Percentiles rank a stretch among this genome's conserved stretches.
phyloP scores from a whole-genome alignment of 2,888 invertebrate species.

The Polydrusus tereticollis region DNA sequence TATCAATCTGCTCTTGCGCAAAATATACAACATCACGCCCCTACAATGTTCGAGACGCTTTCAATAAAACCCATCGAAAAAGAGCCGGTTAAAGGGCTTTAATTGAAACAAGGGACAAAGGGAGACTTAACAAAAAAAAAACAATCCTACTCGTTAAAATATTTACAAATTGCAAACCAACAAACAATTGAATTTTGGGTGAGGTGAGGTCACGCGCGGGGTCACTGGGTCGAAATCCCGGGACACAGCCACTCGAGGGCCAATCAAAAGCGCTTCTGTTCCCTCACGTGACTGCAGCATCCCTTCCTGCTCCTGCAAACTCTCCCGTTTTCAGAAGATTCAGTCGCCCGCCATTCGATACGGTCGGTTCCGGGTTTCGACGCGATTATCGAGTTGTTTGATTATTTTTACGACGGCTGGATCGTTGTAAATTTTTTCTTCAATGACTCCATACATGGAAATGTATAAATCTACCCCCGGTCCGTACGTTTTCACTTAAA shows the following conservation, averaged over 20 bases:
- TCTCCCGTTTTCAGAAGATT: conserved; percentile 53
- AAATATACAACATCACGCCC: conserved; percentile 9
- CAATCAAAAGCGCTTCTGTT: conserved; percentile 59
- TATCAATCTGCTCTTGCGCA: conserved; percentile 14
- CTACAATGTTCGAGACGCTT: background rate
- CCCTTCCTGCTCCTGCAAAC: conserved; percentile 60
- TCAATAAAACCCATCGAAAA: background rate
- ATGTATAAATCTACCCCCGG: conserved; percentile 5
- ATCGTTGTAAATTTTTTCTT: conserved; percentile 17
- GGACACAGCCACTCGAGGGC: conserved; percentile 60
- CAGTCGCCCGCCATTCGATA: conserved; percentile 50
- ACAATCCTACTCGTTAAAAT: conserved; percentile 16
- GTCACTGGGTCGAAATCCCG: conserved; percentile 69
- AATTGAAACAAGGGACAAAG: background rate
- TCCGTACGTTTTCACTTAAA: conserved; percentile 21
- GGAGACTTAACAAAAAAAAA: conserved; percentile 22
- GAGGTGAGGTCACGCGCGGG: conserved; percentile 67
- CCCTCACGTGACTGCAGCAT: conserved; percentile 60
- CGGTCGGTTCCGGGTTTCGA: conserved; percentile 38
- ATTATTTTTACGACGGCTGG: conserved; percentile 21
- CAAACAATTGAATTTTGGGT: conserved; percentile 54
- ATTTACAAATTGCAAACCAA: conserved; percentile 25
- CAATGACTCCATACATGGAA: background rate
- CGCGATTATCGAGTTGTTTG: conserved; percentile 13
- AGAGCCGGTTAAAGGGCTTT: background rate